These are phyloP conservation scores for Eupithecia subumbrata DNA, from an alignment of 2,888 invertebrate genomes.

Conservation along the genomic window DNA sequence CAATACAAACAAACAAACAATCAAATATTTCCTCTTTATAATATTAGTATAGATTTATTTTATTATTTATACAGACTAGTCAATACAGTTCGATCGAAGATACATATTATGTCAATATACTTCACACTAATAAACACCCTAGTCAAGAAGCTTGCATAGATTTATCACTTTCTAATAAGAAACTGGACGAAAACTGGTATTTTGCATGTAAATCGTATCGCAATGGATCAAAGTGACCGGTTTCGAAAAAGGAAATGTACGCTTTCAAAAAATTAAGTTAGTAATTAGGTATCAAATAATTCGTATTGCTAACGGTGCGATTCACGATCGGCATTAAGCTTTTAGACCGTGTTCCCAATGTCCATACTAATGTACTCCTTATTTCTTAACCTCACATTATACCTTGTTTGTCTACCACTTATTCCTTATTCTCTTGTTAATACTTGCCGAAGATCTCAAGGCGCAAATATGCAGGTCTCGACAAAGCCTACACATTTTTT, in stretches of 20 bases:
- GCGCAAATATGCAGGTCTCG: too few species aligned
- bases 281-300: neutral
- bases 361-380: neutral
- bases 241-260: constrained; percentile 5
- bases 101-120: neutral
- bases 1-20: too few species aligned
- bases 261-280: neutral
- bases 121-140: neutral
- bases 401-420: too few species aligned
- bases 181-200: constrained; percentile 27
- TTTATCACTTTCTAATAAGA: constrained; percentile 23
- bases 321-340: neutral
- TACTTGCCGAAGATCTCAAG: too few species aligned
- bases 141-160: constrained; percentile 5
- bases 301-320: neutral
- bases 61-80: neutral
- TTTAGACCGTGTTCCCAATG: neutral
- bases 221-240: neutral
- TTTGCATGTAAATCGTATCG: constrained; percentile 5
- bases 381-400: too few species aligned
- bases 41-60: too few species aligned
- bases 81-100: neutral
- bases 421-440: too few species aligned
- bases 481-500: too few species aligned
- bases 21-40: too few species aligned